These are phyloP conservation scores for Erpornis zantholeuca DNA, from an alignment of 2,113 vertebrate species.

Conservation along the genomic window DNA sequence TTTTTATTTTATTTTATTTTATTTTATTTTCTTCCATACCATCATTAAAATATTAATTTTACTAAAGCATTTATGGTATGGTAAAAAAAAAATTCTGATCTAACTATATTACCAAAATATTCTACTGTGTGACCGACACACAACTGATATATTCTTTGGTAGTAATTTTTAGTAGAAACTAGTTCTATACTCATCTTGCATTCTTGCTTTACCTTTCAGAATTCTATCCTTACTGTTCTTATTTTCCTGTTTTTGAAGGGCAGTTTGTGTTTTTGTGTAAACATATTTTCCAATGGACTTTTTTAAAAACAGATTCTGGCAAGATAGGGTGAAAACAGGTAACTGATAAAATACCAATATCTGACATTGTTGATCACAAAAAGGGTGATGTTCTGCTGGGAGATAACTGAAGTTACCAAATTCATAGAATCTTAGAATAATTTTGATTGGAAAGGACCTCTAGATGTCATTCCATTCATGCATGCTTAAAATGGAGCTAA, in stretches of 20 bases:
- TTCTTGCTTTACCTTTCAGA: background rate
- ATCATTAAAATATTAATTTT: background rate
- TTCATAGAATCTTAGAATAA: background rate
- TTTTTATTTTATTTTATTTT: background rate
- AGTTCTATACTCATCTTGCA: background rate
- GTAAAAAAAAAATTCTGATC: background rate
- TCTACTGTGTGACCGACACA: background rate
- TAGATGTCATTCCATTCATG: background rate
- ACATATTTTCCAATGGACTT: background rate
- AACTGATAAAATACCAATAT: background rate
- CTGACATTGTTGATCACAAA: background rate
- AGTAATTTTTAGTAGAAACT: background rate
- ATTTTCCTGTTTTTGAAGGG: background rate
- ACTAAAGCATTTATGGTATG: background rate
- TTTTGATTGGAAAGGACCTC: background rate
- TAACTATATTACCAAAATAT: background rate
- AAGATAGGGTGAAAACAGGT: background rate
- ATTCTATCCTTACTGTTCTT: background rate
- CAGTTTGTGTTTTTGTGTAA: background rate
- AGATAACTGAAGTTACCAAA: background rate
- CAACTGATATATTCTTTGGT: background rate
- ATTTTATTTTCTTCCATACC: background rate
- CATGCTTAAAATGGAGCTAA: background rate
- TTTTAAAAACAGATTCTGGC: background rate
- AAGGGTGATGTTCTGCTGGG: rapidly evolving